A percentile compares a stretch with the other conserved stretches of the same genome.
Evolutionary conservation across 2,797 vertebrate genomes (phyloP).

Genomic region (Argyrosomus regius): DNA sequence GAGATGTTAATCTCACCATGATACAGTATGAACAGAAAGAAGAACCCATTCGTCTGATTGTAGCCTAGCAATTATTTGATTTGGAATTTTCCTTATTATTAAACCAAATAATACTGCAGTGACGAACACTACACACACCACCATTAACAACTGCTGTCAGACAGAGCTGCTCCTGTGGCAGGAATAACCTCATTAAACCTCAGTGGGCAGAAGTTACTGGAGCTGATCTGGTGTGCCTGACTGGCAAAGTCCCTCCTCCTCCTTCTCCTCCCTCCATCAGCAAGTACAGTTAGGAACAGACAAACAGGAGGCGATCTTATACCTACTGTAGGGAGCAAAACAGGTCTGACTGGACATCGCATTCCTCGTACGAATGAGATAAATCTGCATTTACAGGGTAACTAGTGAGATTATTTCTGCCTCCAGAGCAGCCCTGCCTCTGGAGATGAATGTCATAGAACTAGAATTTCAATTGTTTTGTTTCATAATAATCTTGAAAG

Average conservation of each 20-base stretch:
- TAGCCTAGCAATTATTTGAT: not conserved
- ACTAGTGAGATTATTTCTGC: slow-evolving; percentile 31
- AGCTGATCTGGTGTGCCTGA: not conserved
- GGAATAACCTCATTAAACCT: slow-evolving; percentile 4
- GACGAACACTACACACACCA: slow-evolving; percentile 14
- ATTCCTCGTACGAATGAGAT: not conserved
- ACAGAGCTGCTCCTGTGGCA: slow-evolving; percentile 31
- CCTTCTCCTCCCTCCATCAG: not conserved
- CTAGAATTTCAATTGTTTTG: not conserved
- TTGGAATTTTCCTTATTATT: too few species aligned
- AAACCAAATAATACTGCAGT: not conserved
- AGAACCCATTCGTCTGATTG: not conserved
- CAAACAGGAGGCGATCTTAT: too few species aligned
- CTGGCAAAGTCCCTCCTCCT: not conserved
- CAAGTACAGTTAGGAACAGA: not conserved
- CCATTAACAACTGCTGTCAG: slow-evolving; percentile 15
- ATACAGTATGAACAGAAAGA: not conserved
- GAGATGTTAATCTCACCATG: not conserved
- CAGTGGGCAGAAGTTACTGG: not conserved
- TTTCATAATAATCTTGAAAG: not conserved
- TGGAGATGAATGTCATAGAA: not conserved
- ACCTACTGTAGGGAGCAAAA: not conserved
- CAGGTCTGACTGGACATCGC: not conserved
- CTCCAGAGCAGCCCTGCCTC: slow-evolving; percentile 34
- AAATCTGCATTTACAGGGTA: too few species aligned